Percentiles rank a stretch among this genome's conserved stretches.
phyloP scores from a whole-genome alignment of 2,113 vertebrate genomes.

The Hippopotamus amphibius region DNA sequence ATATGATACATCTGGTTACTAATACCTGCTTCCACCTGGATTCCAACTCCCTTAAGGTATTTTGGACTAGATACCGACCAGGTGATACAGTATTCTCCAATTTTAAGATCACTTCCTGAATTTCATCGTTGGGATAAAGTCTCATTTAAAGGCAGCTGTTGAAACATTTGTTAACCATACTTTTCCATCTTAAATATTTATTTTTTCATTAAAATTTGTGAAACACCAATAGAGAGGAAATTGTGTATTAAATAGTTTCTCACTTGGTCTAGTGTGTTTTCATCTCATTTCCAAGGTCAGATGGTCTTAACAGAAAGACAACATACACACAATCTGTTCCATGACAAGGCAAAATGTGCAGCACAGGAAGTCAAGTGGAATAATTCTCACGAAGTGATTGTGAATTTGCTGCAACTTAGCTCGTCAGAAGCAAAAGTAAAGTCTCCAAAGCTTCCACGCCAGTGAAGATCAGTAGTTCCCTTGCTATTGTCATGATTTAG shows the following conservation, averaged over 20 bases:
- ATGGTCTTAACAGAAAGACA: constrained; percentile 90
- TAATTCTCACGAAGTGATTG: constrained; percentile 83
- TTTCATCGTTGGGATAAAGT: constrained; percentile 58
- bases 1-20: background rate
- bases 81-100: background rate
- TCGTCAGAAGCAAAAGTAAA: constrained; percentile 77
- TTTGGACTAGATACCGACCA: background rate
- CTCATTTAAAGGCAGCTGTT: constrained; percentile 77
- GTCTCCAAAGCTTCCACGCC: constrained; percentile 24
- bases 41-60: background rate
- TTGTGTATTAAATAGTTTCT: constrained; percentile 90
- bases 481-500: background rate
- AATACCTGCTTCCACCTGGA: background rate
- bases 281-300: constrained; percentile 90
- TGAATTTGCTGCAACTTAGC: constrained; percentile 81
- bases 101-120: constrained; percentile 61
- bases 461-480: background rate
- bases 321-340: constrained; percentile 90
- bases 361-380: constrained; percentile 87
- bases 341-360: constrained; percentile 89
- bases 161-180: constrained; percentile 90
- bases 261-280: constrained; percentile 91
- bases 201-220: constrained; percentile 91
- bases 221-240: constrained; percentile 88
- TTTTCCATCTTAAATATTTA: constrained; percentile 91